phyloP scores from a whole-genome alignment of 2,113 vertebrate species.

The Philantomba maxwellii region DNA sequence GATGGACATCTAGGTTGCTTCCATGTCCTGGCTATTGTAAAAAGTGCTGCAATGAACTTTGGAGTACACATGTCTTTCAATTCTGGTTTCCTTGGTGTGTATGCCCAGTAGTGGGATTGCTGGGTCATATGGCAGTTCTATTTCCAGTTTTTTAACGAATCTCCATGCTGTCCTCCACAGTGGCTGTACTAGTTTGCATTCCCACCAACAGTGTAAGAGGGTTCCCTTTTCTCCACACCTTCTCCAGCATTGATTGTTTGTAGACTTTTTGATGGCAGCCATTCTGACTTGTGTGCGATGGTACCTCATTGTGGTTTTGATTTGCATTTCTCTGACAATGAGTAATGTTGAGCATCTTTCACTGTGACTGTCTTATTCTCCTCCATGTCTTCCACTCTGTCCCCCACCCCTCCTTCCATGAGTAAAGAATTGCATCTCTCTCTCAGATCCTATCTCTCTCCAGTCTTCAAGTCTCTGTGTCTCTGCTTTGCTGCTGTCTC shows the following conservation, averaged over 20 bases:
- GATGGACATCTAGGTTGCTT: neutral
- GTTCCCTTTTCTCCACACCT: neutral
- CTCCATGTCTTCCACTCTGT: neutral
- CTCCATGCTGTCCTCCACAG: neutral
- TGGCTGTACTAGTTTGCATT: neutral
- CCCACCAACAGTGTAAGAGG: neutral
- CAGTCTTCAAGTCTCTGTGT: neutral
- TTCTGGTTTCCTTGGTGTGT: neutral
- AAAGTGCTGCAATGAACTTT: neutral
- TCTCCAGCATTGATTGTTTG: neutral
- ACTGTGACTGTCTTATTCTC: neutral
- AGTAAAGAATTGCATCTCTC: neutral
- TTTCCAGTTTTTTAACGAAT: neutral
- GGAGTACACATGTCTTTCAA: accelerated
- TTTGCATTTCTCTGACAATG: neutral
- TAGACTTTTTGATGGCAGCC: neutral
- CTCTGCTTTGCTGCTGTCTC: neutral
- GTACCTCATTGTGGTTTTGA: neutral
- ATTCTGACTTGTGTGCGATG: neutral
- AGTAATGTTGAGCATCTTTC: neutral
- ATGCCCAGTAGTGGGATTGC: neutral
- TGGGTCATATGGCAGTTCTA: neutral
- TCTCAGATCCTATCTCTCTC: neutral
- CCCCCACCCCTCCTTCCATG: neutral
- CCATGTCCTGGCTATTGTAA: neutral